phyloP scores from a whole-genome alignment of 2,797 vertebrate genomes.

The Calcarius lapponicus region DNA sequence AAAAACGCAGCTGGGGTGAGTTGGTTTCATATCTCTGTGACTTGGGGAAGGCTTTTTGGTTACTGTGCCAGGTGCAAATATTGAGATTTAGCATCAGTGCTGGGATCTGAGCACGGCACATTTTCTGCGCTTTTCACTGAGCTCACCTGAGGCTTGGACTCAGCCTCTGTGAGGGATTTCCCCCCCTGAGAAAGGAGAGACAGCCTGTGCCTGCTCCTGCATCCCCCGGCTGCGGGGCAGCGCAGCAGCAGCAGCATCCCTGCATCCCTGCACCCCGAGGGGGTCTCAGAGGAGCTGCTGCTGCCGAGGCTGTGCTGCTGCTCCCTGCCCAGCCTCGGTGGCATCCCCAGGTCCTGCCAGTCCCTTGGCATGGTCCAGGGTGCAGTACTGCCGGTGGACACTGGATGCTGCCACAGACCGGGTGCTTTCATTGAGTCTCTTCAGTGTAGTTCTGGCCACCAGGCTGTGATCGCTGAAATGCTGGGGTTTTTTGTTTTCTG shows the following conservation, averaged over 20 bases:
- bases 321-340: neutral
- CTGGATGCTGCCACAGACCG: slow-evolving; percentile 59
- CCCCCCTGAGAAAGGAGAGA: neutral
- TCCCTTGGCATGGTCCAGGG: neutral
- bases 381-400: neutral
- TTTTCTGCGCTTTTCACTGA: neutral
- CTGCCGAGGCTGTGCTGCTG: neutral
- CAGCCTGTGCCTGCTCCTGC: no score
- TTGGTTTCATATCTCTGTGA: neutral
- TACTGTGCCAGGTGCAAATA: neutral
- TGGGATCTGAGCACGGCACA: fast-evolving
- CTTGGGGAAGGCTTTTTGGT: neutral
- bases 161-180: neutral
- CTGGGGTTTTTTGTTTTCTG: no score
- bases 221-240: fast-evolving
- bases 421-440: fast-evolving
- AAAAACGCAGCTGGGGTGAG: neutral
- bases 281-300: neutral
- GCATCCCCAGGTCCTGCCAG: neutral
- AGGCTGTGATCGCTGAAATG: neutral
- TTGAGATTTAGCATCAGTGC: neutral
- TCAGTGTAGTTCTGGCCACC: fast-evolving
- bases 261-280: neutral
- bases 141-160: neutral
- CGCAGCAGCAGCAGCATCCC: fast-evolving